phyloP scores from a whole-genome alignment of 2,113 vertebrate genomes.

The Strix aluco region DNA sequence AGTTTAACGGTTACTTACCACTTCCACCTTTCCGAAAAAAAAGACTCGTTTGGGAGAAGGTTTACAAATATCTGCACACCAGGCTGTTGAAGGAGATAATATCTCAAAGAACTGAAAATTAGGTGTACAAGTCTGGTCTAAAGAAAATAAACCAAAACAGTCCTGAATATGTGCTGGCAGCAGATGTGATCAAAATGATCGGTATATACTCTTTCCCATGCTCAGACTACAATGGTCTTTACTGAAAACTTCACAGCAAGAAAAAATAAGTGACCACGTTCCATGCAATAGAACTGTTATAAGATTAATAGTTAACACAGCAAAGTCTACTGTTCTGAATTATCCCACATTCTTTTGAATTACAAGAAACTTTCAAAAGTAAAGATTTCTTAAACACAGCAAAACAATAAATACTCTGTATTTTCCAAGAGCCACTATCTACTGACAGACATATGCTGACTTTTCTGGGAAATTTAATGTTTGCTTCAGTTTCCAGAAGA shows the following conservation, averaged over 20 bases:
- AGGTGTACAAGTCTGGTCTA: slow-evolving; percentile 30
- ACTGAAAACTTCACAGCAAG: background rate
- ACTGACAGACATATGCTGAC: background rate
- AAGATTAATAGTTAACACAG: background rate
- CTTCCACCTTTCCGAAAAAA: slow-evolving; percentile 84
- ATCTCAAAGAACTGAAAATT: slow-evolving; percentile 77
- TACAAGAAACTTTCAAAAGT: background rate
- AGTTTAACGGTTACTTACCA: slow-evolving; percentile 90
- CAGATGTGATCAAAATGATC: background rate
- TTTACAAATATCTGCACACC: slow-evolving; percentile 63
- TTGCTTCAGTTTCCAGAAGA: background rate
- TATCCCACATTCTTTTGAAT: background rate
- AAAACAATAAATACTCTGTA: background rate
- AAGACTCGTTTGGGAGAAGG: slow-evolving; percentile 12
- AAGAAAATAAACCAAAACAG: background rate
- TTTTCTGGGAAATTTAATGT: background rate
- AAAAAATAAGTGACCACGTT: background rate
- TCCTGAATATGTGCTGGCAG: background rate
- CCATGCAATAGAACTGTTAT: background rate
- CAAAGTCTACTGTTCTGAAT: background rate
- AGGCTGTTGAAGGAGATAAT: slow-evolving; percentile 75
- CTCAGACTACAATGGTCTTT: background rate
- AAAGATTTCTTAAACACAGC: background rate
- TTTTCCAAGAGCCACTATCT: background rate
- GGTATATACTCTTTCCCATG: background rate